These are phyloP conservation scores for Catharus fuscescens DNA, from an alignment of 2,113 vertebrate species.

Conservation along the genomic window DNA sequence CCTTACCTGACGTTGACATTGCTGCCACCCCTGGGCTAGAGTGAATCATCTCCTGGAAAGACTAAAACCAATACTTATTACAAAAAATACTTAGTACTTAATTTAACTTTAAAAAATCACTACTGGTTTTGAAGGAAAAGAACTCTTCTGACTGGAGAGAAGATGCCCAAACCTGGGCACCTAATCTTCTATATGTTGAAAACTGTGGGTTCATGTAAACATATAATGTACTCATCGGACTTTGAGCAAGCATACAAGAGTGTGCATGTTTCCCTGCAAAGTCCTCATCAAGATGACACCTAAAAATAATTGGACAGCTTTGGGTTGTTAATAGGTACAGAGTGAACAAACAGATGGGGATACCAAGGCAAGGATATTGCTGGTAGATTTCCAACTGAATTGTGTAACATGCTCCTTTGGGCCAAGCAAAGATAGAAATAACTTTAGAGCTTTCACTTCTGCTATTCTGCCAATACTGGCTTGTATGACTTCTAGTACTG, in stretches of 20 bases:
- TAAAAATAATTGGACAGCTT: not conserved
- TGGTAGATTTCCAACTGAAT: not conserved
- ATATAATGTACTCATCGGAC: not conserved
- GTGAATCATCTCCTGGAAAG: not conserved
- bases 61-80: not conserved
- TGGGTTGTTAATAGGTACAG: not conserved
- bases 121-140: not conserved
- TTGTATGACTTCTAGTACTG: not conserved
- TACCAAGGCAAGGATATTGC: not conserved
- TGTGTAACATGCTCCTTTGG: not conserved
- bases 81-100: not conserved
- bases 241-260: not conserved
- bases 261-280: not conserved
- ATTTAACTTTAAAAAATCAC: not conserved
- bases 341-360: not conserved
- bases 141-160: not conserved
- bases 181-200: not conserved
- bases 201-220: not conserved
- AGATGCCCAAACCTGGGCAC: not conserved
- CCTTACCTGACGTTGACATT: not conserved
- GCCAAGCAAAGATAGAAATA: not conserved
- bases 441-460: not conserved
- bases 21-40: not conserved
- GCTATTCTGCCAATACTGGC: not conserved
- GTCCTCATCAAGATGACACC: not conserved